Evolutionary conservation across 1,140 invertebrate species (phyloP), one percentile per base, ranked within the genome.

Genomic region (Macrosteles quadrilineatus): DNA sequence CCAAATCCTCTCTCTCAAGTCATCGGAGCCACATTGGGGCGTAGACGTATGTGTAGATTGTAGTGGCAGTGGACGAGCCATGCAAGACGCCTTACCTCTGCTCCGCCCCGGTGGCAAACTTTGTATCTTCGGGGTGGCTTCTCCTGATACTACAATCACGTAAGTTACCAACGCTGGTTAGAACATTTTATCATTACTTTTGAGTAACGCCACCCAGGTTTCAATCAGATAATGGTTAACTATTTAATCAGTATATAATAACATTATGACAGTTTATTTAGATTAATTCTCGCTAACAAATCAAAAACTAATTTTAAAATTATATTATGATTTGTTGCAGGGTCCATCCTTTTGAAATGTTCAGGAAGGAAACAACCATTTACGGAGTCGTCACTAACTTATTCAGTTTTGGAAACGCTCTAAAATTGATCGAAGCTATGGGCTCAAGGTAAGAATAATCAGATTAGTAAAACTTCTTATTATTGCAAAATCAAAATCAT

Each of bases 31-130:
- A 0, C 55, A 68, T 11, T 77, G 55, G 43, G 75, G 78, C 0
- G 88, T 86, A 73, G 86, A 90, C 73, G 77, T 90, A 3, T 84
- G 86, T 12, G 79, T 90, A 1, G 89, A 91, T 72, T 90, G 88
- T 70, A 90, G 88, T 76, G 88, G 88, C 23, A 83, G 78, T 59
- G 83, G 80, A 11, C 80, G 84, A 31, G 86, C 85, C 0, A 83
- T 87, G 45, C 84, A 87, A 75, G 76, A 80, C 2, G 82, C 80
- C 0, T 67, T 87, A 3, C 72, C 78, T 14, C 71, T 83, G 1
- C 71, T 88, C 25, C 75, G 79, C 19, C 75, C 71, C 0, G 84
- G 85, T n/a, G 86, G 85, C 57, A 82, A 81, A 66, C 77, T 87
- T 14, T 85, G 85, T 53, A 76, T 86, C 47, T 88, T 87, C 74